A percentile compares a stretch with the other conserved stretches of the same genome.
These are phyloP conservation scores for Oxyteleia sp. DNA, from an alignment of 2,888 invertebrate species.

Conservation along the genomic window DNA sequence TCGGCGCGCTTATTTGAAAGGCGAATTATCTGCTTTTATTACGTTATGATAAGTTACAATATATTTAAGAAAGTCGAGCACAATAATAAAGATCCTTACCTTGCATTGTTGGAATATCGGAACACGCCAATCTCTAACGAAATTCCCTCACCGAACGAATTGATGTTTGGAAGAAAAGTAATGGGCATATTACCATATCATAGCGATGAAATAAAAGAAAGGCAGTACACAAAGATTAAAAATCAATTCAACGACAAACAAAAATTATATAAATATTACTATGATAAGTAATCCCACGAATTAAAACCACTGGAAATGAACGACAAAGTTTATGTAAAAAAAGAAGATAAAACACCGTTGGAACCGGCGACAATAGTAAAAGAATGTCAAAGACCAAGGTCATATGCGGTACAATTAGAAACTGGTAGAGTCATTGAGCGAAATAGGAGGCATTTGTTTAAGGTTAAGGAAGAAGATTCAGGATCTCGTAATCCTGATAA, in stretches of 20 bases:
- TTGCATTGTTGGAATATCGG: conserved; percentile 74
- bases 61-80: no score
- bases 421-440: conserved; percentile 36
- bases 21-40: no score
- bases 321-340: conserved; percentile 59
- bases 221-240: no score
- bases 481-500: no score
- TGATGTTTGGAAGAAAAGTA: conserved; percentile 66
- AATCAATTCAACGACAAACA: no score
- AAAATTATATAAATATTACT: background rate
- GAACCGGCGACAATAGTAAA: conserved; percentile 40
- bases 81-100: conserved; percentile 64
- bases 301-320: conserved; percentile 30
- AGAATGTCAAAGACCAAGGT: conserved; percentile 36
- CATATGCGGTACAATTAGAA: conserved; percentile 36
- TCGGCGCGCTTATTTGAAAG: no score
- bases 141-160: conserved; percentile 70
- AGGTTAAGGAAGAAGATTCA: no score
- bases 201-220: no score
- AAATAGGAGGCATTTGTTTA: conserved; percentile 50
- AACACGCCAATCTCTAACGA: conserved; percentile 73
- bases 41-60: no score
- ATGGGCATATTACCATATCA: conserved; percentile 38
- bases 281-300: background rate
- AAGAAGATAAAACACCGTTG: conserved; percentile 39